Conservation (phyloP, 2,113 vertebrate genomes). For the Origma solitaria region DNA sequence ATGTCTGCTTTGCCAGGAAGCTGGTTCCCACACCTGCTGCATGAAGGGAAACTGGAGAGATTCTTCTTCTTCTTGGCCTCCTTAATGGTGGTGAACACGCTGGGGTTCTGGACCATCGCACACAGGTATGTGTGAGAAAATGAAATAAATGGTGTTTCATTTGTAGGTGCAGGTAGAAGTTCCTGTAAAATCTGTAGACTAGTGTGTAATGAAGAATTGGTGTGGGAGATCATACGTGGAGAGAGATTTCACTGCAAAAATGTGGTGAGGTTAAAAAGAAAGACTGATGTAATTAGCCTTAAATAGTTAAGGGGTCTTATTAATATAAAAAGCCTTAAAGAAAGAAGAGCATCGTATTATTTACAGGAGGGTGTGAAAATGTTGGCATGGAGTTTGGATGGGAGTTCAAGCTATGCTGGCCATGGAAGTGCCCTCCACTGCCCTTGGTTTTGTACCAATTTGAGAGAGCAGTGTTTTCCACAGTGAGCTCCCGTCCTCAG, state of each 20-base stretch:
- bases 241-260: not conserved
- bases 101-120: conserved; percentile 84
- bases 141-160: not conserved
- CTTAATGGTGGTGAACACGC: conserved; percentile 79
- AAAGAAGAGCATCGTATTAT: not conserved
- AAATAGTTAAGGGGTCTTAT: not conserved
- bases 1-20: conserved; percentile 75
- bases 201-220: not conserved
- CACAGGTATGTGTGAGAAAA: conserved; percentile 74
- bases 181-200: not conserved
- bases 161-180: not conserved
- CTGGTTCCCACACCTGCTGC: conserved; percentile 86
- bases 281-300: not conserved
- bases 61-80: conserved; percentile 89
- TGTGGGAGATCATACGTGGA: not conserved
- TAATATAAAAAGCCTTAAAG: not conserved
- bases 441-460: not conserved
- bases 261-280: not conserved
- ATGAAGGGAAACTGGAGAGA: conserved; percentile 85
- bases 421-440: not conserved
- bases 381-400: not conserved
- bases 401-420: not conserved
- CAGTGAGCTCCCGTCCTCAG: no score
- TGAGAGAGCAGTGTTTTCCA: no score
- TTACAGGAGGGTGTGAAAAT: not conserved